Base-by-base conservation (phyloP, 2,113 vertebrate genomes). In the Galeopterus variegatus region DNA sequence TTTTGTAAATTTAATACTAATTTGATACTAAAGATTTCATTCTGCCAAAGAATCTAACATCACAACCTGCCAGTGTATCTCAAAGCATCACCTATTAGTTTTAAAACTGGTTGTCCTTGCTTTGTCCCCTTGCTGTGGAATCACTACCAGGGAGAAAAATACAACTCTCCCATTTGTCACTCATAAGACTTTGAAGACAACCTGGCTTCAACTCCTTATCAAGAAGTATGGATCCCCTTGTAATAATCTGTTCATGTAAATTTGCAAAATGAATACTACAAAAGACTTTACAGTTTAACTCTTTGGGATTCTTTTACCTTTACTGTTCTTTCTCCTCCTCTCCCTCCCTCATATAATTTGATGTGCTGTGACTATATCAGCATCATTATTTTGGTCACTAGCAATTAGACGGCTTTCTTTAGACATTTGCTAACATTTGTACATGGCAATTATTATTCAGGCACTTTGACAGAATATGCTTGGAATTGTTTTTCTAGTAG, bases 401-500 rank as follows among this genome's bases (percentile, higher is more conserved):
- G 56, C 72, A 97, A 17, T 65, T 92, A 21, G 48, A 62, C 88
- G 65, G 28, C 69, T 97, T 96, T 91, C 69, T 93, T 80, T 70
- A 90, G 24, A 86, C n/a, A 94, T 80, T 95, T 93, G 75, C 58
- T 93, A 36, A 72, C 45, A 72, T 94, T 96, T 96, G 9, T 85
- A 24, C 92, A 36, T 93, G 50, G 50, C 45, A 36, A 89, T 94
- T 79, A 83, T 82, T 94, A 65, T 86, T 93, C n/a, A 70, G 45
- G 64, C 50, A 58, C 86, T 91, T 92, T 89, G 75, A 65, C 52
- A n/a, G 60, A 54, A 54, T 96, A 26, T 90, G 54, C 86, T 94
- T 90, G 24, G 88, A 91, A 94, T 88, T 96, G 41, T 91, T 95
- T 95, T 94, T 90, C 72, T 82, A 45, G 41, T 79, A 67, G n/a